A percentile compares a stretch with the other conserved stretches of the same genome.
phyloP scores from a whole-genome alignment of 1,140 invertebrate species.

The Oppia nitens region DNA sequence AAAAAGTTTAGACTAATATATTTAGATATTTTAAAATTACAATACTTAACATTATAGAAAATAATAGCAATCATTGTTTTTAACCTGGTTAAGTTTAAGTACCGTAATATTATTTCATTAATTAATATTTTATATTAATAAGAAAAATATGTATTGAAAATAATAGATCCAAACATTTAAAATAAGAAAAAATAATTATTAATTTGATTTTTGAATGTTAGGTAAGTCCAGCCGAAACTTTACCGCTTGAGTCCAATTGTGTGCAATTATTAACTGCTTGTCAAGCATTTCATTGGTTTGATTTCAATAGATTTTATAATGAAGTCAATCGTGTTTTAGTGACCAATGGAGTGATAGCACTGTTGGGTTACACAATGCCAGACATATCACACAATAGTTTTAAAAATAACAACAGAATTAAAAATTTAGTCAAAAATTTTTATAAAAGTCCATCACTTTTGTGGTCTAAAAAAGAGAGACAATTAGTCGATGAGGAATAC shows the following conservation, averaged over 20 bases:
- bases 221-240: conserved; percentile 27
- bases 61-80: no score
- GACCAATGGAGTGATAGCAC: conserved; percentile 25
- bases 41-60: no score
- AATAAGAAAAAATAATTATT: neutral
- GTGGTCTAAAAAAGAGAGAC: neutral
- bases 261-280: conserved; percentile 27
- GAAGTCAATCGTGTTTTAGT: conserved; percentile 24
- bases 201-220: neutral
- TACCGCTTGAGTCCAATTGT: conserved; percentile 23
- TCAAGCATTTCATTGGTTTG: conserved; percentile 27
- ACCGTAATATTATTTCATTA: no score
- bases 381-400: neutral
- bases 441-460: neutral
- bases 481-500: neutral
- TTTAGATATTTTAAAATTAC: no score
- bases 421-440: neutral
- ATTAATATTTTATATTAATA: no score
- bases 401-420: neutral
- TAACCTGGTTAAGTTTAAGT: no score
- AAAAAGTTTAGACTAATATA: no score
- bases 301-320: conserved; percentile 23
- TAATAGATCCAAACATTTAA: no score
- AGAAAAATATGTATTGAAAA: no score
- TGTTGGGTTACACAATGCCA: conserved; percentile 21